Evolutionary conservation across 2,888 invertebrate species (phyloP), one percentile per base, ranked within the genome.

Genomic region (Micropterix aruncella): DNA sequence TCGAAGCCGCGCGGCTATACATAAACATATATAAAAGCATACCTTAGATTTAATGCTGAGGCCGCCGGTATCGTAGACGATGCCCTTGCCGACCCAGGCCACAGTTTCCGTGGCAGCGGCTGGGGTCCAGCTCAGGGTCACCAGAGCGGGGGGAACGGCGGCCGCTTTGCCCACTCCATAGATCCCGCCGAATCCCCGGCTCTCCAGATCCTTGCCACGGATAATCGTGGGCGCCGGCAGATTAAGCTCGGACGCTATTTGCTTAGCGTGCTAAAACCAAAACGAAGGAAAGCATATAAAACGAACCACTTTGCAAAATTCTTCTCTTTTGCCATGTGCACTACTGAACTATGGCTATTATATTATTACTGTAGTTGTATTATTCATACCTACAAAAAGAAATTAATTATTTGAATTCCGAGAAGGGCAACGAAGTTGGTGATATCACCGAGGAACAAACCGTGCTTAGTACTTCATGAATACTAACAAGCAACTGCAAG

Each of bases 31-130:
- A n/a, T n/a, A n/a, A n/a, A n/a, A 12, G 15, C 61, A 59, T 61
- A 83, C 83, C 75, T 89, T 86, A 37, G 83, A 79, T 67, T 94
- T 94, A 56, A 94, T 84, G 63, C 89, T 88, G 48, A 93, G 79
- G 18, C 93, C 93, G 56, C 93, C 93, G 50, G 92, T 93, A 58
- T 94, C 93, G 59, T 88, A 93, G 3, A 93, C 91, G 59, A 94
- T 92, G 42, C 93, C 93, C 65, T 94, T 93, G 42, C 93, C 93
- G 38, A 93, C 92, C 80, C 91, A 84, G 2, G 92, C 91, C 47
- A 90, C 78, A 1, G 75, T 79, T 51, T 73, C 62, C 40, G 60
- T 61, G 47, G 59, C 68, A 44, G 40, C 58, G 0, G 55, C 45
- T 2, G 81, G 77, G 2, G 54, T 58, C 60, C 83, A 74, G 43